These are phyloP conservation scores for Nibea albiflora DNA, from an alignment of 2,113 vertebrate species.

Conservation along the genomic window DNA sequence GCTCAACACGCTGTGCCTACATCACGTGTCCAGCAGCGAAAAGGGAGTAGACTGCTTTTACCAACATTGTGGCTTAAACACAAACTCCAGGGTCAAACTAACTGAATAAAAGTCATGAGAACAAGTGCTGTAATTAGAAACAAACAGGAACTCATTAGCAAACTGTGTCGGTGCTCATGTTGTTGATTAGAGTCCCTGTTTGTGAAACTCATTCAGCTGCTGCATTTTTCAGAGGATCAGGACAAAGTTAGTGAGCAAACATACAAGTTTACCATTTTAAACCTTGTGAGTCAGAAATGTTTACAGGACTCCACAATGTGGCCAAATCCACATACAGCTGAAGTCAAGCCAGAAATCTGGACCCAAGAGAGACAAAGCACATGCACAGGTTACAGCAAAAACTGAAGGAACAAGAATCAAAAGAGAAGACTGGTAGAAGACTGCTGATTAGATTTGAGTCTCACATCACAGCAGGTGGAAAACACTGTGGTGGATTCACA, in stretches of 20 bases:
- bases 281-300: background rate
- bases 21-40: background rate
- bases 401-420: background rate
- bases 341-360: background rate
- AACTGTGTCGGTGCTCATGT: background rate
- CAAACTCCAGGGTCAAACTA: background rate
- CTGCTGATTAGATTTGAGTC: background rate
- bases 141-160: slow-evolving; percentile 4
- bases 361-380: background rate
- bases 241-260: slow-evolving; percentile 5
- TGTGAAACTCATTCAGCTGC: background rate
- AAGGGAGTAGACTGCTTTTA: background rate
- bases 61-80: background rate
- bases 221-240: slow-evolving; percentile 23
- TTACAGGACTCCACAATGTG: background rate
- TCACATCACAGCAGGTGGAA: background rate
- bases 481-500: background rate
- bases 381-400: background rate
- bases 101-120: slow-evolving; percentile 22
- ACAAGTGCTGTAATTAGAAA: background rate
- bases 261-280: background rate
- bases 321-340: background rate
- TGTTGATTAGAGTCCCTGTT: slow-evolving; percentile 3
- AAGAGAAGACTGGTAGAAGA: too few relatives aligned
- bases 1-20: background rate